Evolutionary conservation across 1,140 invertebrate genomes (phyloP).

Genomic region (Lasioglossum albipes): DNA sequence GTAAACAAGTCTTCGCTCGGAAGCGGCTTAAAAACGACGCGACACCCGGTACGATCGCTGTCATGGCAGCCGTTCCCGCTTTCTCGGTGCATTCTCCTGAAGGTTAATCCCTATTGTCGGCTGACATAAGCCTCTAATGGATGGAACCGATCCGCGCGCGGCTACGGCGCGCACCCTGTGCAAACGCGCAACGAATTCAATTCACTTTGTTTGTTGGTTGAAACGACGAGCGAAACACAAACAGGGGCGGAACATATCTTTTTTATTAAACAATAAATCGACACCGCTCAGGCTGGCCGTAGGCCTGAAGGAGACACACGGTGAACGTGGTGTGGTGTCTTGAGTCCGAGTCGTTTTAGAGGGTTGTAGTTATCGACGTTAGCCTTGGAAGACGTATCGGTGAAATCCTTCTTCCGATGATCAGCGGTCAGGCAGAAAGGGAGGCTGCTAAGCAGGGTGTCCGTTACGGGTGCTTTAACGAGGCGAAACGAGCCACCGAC

Average conservation of each 20-base stretch:
- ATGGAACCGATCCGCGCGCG: constrained; percentile 70
- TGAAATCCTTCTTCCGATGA: constrained; percentile 21
- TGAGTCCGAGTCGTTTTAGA: not conserved
- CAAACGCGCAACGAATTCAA: constrained; percentile 41
- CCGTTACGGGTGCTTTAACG: constrained; percentile 69
- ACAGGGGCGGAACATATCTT: constrained; percentile 18
- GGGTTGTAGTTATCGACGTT: not conserved
- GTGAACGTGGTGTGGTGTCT: not conserved
- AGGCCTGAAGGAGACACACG: not conserved
- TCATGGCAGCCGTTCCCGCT: constrained; percentile 42
- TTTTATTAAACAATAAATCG: constrained; percentile 6
- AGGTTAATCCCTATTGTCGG: constrained; percentile 76
- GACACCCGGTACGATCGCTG: constrained; percentile 45
- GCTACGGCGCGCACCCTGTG: constrained; percentile 11
- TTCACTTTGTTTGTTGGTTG: constrained; percentile 45
- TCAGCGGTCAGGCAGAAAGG: constrained; percentile 20
- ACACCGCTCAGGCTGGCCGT: not conserved
- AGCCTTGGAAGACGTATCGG: constrained; percentile 11
- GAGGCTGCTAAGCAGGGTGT: constrained; percentile 51
- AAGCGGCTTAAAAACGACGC: constrained; percentile 52
- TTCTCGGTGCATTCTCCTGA: constrained; percentile 50
- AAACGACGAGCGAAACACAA: constrained; percentile 28
- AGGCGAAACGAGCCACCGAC: constrained; percentile 66
- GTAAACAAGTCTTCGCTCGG: constrained; percentile 30
- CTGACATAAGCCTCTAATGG: constrained; percentile 76